Conservation (phyloP, 2,113 vertebrate genomes). For the Setophaga coronata region DNA sequence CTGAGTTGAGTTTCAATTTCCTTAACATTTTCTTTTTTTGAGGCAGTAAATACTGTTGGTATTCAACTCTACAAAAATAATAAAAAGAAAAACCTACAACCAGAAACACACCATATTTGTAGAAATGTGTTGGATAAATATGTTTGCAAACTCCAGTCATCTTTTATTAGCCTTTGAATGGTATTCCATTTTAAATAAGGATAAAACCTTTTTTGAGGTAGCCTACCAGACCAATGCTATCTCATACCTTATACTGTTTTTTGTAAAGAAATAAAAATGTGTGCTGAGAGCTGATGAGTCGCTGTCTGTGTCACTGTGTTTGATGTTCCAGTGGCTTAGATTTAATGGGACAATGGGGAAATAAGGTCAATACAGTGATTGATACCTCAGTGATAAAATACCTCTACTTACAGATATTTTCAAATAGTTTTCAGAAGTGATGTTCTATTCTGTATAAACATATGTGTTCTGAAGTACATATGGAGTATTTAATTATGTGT, state of each 20-base stretch:
- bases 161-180: neutral
- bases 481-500: neutral
- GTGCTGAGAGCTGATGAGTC: neutral
- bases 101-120: neutral
- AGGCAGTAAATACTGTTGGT: neutral
- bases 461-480: neutral
- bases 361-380: neutral
- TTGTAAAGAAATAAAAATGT: neutral
- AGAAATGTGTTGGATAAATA: neutral
- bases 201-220: neutral
- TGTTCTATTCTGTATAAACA: neutral
- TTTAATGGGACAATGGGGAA: neutral
- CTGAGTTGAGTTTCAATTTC: neutral
- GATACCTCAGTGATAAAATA: neutral
- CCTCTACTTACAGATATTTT: neutral
- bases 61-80: neutral
- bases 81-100: neutral
- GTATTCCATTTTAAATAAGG: neutral
- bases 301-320: neutral
- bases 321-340: neutral
- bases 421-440: neutral
- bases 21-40: neutral
- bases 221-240: neutral
- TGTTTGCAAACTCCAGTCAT: neutral
- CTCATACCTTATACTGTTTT: neutral